Percentiles rank a stretch among this genome's conserved stretches.
phyloP scores from a whole-genome alignment of 1,140 invertebrate genomes.

The Pseudomyrmex cubaensis region DNA sequence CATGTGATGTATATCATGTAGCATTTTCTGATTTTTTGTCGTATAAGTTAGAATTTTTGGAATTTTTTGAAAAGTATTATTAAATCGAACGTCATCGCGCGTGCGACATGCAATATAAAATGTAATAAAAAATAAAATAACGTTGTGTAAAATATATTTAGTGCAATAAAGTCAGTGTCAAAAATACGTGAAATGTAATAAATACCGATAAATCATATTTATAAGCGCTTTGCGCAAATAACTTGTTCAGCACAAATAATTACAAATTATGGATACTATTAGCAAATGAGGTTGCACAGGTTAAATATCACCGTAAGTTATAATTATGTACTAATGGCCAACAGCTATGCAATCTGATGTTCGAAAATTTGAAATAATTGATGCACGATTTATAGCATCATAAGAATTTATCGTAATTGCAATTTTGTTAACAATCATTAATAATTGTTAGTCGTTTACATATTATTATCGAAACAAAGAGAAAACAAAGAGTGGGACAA shows the following conservation, averaged over 20 bases:
- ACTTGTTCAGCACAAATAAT: background rate
- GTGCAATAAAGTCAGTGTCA: background rate
- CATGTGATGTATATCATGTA: no score
- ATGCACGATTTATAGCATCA: background rate
- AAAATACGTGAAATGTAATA: background rate
- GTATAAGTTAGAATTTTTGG: background rate
- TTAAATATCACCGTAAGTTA: constrained; percentile 1
- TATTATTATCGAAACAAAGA: background rate
- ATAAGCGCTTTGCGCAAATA: background rate
- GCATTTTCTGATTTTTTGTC: no score
- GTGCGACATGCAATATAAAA: no score
- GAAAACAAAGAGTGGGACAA: no score
- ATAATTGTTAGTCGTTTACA: constrained; percentile 1
- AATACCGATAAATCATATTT: background rate
- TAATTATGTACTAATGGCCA: background rate
- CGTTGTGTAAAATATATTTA: no score
- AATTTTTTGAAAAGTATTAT: background rate
- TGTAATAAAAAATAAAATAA: no score
- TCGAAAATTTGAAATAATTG: background rate
- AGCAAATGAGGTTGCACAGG: background rate
- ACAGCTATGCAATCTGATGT: constrained; percentile 16
- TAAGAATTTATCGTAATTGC: no score
- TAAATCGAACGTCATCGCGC: background rate
- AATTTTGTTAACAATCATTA: background rate
- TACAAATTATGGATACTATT: background rate